These are phyloP conservation scores for Limulus polyphemus DNA, from an alignment of 2,888 invertebrate genomes.

Conservation along the genomic window DNA sequence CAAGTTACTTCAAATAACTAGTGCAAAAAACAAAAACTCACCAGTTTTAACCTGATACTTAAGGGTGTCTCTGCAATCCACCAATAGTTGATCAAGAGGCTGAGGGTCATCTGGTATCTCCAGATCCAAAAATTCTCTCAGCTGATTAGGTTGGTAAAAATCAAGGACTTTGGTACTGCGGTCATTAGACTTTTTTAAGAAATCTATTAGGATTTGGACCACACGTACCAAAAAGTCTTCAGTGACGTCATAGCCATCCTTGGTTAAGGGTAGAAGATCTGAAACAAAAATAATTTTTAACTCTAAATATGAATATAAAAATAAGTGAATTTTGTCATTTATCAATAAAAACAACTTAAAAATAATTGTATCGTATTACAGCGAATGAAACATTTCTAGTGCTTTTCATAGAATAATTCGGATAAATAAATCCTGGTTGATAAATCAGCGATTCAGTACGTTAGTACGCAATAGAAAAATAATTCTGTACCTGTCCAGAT, in stretches of 20 bases:
- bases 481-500: no score
- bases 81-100: constrained; percentile 72
- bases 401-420: no score
- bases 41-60: constrained; percentile 96
- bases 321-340: no score
- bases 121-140: constrained; percentile 72
- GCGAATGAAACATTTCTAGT: no score
- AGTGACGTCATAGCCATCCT: constrained; percentile 39
- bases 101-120: constrained; percentile 76
- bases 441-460: no score
- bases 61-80: constrained; percentile 81
- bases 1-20: background rate
- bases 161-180: constrained; percentile 79
- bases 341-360: no score
- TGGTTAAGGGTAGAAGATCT: constrained; percentile 26
- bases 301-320: no score
- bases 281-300: constrained; percentile 3
- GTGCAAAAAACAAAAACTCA: constrained; percentile 43
- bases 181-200: constrained; percentile 72
- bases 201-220: constrained; percentile 75
- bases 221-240: constrained; percentile 74
- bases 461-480: no score
- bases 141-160: constrained; percentile 90
- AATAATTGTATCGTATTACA: no score
- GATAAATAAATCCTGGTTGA: no score